Evolutionary conservation across 2,888 invertebrate genomes (phyloP), one percentile per base, ranked within the genome.

Genomic region (Darwinula stevensoni): DNA sequence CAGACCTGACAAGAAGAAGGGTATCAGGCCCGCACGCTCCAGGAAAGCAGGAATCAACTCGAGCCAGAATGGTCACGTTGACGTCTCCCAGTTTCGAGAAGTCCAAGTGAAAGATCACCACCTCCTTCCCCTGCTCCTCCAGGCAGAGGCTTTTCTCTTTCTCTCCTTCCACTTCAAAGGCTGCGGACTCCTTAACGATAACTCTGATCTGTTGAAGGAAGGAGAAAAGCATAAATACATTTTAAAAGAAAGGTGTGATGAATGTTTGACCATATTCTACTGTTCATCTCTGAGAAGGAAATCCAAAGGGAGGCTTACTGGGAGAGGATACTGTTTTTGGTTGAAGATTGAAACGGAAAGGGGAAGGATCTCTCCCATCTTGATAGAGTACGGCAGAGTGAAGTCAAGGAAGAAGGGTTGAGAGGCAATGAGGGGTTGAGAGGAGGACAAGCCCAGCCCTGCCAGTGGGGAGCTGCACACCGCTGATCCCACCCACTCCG

Each of bases 401-500:
- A 69, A 62, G 39, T 72, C 67, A 15, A 71, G 56, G 50, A 73
- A 74, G 49, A 73, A 69, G 4, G 69, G 67, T 35, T 71, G 67
- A 47, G 70, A 71, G 14, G 58, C 58, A 2, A 50, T 55, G 35
- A 61, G 44, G 17, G 50, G 45, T 2, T 51, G 47, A 2, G 56
- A 47, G 2, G 47, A 44, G 2, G 58, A 55, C 16, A 61, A 50
- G 2, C 61, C 61, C n/a, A 62, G 44, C 4, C 61, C 61, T 4
- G 37, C 35, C 11, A 36, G 36, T 4, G 41, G 34, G 15, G 39
- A 61, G 22, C 61, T 49, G 44, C 65, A 65, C 16, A 62, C 43
- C 3, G 60, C 54, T 33, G 58, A 58, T 3, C 60, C 63, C 9
- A 59, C 45, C 64, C 65, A 65, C 32, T 58, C 58, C 5, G 66